Evolutionary conservation across 1,140 invertebrate genomes (phyloP).

Genomic region (Tetraneura akinire): DNA sequence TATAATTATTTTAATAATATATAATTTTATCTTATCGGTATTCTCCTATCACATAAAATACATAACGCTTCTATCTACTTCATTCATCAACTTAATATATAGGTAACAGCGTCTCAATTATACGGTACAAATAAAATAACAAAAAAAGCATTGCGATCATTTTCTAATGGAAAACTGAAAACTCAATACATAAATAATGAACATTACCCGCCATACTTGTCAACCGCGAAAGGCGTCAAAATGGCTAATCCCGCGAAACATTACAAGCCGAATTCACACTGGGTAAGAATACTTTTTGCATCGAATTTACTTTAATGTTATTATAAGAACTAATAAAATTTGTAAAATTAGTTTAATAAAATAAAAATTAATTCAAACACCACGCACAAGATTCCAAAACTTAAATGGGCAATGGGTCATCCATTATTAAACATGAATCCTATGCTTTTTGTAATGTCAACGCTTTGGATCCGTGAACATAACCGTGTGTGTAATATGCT

Average conservation of each 20-base stretch:
- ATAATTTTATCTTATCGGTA: too few species aligned
- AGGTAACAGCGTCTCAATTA: slow-evolving; percentile 7
- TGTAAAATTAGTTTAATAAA: not conserved
- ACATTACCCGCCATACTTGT: not conserved
- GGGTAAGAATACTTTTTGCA: not conserved
- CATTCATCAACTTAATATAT: not conserved
- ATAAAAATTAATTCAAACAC: not conserved
- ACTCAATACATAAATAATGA: not conserved
- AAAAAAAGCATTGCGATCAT: not conserved
- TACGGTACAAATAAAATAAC: not conserved
- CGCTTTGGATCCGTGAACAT: slow-evolving; percentile 3
- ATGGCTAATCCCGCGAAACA: not conserved
- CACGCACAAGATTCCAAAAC: not conserved
- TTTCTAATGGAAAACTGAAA: not conserved
- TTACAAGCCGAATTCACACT: not conserved
- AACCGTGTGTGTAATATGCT: not conserved
- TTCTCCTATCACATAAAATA: not conserved
- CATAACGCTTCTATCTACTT: too few species aligned
- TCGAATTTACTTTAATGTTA: not conserved
- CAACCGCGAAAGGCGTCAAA: not conserved
- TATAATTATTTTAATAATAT: too few species aligned
- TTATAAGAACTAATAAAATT: too few species aligned
- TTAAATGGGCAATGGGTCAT: not conserved
- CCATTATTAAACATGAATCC: not conserved
- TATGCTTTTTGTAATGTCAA: not conserved